Conservation (phyloP, 2,888 invertebrate species). For the Latheticus oryzae region DNA sequence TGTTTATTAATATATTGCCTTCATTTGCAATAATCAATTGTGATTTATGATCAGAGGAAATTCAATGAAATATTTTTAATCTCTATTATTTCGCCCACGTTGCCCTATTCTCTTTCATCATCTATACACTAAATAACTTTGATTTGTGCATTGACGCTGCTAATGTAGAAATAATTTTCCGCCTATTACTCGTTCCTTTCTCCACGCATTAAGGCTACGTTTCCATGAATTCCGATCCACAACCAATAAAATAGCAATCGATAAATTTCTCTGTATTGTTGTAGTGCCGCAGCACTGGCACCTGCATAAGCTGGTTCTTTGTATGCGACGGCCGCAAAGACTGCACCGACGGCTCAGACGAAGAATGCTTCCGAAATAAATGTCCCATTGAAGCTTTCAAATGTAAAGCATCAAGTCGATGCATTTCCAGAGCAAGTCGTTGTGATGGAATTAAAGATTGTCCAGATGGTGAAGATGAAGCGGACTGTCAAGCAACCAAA, state of each 20-base stretch:
- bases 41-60: conserved; percentile 16
- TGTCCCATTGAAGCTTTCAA: conserved; percentile 80
- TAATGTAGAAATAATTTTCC: conserved; percentile 17
- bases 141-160: conserved; percentile 8
- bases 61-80: conserved; percentile 11
- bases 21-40: conserved; percentile 9
- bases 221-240: too few relatives aligned
- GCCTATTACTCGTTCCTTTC: conserved; percentile 4
- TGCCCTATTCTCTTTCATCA: conserved; percentile 11
- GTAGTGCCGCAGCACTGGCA: conserved; percentile 85
- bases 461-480: conserved; percentile 73
- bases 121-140: conserved; percentile 22
- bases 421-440: conserved; percentile 82
- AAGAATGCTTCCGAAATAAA: conserved; percentile 77
- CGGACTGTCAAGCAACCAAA: conserved; percentile 63
- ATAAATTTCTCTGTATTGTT: too few relatives aligned
- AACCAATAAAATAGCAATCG: too few relatives aligned
- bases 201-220: neutral
- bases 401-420: conserved; percentile 75
- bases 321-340: conserved; percentile 89
- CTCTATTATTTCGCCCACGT: conserved; percentile 12
- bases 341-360: conserved; percentile 89
- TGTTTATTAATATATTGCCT: neutral
- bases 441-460: conserved; percentile 86
- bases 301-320: conserved; percentile 93